These are phyloP conservation scores for Microchrysa polita DNA, from an alignment of 2,888 invertebrate species.

Conservation along the genomic window DNA sequence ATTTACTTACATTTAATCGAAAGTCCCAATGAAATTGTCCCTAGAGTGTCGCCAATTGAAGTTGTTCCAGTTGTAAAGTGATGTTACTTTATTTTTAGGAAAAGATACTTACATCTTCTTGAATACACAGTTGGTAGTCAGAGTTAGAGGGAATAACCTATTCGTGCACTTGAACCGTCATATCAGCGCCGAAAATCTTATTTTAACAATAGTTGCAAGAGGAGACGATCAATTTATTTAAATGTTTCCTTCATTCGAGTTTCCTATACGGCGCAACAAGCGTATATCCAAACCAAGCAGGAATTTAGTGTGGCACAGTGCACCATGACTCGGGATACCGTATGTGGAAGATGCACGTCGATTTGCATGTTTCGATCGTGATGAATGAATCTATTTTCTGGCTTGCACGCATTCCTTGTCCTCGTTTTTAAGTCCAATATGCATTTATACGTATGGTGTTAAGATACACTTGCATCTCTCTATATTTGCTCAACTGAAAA, in stretches of 20 bases:
- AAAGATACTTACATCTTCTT: slow-evolving; percentile 21
- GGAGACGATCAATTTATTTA: slow-evolving; percentile 43
- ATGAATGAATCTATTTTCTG: slow-evolving; percentile 50
- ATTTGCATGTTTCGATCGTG: slow-evolving; percentile 51
- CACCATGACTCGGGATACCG: slow-evolving; percentile 14
- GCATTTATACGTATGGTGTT: slow-evolving; percentile 20
- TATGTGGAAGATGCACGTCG: slow-evolving; percentile 47
- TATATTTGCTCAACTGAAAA: slow-evolving; percentile 18
- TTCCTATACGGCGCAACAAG: slow-evolving; percentile 28
- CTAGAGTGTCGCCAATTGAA: slow-evolving; percentile 22
- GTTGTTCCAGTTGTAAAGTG: slow-evolving; percentile 1
- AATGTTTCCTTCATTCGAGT: slow-evolving; percentile 41
- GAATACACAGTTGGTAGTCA: slow-evolving; percentile 16
- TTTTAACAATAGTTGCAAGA: slow-evolving; percentile 30
- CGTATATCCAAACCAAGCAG: slow-evolving; percentile 24
- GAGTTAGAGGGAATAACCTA: slow-evolving; percentile 11
- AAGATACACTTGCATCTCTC: slow-evolving; percentile 10
- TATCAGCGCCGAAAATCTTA: slow-evolving; percentile 40
- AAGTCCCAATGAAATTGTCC: slow-evolving; percentile 30
- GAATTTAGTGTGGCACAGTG: slow-evolving; percentile 24
- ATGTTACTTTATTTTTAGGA: slow-evolving; percentile 1
- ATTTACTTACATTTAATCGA: slow-evolving; percentile 32
- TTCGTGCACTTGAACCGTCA: slow-evolving; percentile 38
- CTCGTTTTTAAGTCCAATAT: slow-evolving; percentile 41
- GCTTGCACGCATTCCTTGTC: slow-evolving; percentile 50